A percentile compares a stretch with the other conserved stretches of the same genome.
Evolutionary conservation across 2,797 vertebrate genomes (phyloP).

Genomic region (Sebastiscus albofasciatus): DNA sequence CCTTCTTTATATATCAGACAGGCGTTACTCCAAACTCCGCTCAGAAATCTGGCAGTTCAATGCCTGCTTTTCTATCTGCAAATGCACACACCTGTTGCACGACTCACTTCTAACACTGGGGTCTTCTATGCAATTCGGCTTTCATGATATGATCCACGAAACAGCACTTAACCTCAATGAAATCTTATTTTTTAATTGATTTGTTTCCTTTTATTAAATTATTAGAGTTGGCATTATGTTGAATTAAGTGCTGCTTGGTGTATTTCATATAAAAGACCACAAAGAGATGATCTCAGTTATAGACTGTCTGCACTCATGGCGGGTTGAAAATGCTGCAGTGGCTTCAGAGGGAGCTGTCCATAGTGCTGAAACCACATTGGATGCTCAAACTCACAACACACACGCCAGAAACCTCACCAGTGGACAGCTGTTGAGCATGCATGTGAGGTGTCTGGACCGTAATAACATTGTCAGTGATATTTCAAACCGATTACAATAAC

Average conservation of each 20-base stretch:
- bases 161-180: not conserved
- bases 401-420: not conserved
- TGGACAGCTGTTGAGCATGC: not conserved
- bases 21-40: not conserved
- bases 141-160: not conserved
- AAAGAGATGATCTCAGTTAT: not conserved
- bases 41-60: not conserved
- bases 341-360: constrained; percentile 37
- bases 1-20: not conserved
- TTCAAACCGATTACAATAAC: not conserved
- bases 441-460: not conserved
- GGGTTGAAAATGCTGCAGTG: constrained; percentile 35
- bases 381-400: not conserved
- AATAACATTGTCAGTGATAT: not conserved
- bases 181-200: not conserved
- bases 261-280: not conserved
- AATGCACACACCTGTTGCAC: constrained; percentile 58
- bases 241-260: not conserved
- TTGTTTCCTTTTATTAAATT: not conserved
- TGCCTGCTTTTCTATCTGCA: not conserved
- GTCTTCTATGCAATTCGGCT: not conserved
- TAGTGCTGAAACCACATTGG: constrained; percentile 53
- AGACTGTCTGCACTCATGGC: not conserved
- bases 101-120: not conserved
- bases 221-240: not conserved